Evolutionary conservation across 2,113 vertebrate genomes (phyloP).

Genomic region (Entomyzon cyanotis): DNA sequence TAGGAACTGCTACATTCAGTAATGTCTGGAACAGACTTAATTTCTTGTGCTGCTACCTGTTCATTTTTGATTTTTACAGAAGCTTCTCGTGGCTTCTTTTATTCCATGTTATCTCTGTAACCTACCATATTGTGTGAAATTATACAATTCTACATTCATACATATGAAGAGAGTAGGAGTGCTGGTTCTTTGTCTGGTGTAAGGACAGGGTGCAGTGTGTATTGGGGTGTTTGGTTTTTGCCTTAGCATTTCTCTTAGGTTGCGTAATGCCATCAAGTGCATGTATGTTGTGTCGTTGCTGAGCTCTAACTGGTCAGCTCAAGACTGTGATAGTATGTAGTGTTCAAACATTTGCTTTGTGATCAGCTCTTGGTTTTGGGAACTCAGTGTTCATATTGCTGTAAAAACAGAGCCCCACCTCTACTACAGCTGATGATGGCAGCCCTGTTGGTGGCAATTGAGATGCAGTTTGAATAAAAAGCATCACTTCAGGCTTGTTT

Average conservation of each 20-base stretch:
- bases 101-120: neutral
- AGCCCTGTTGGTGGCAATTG: neutral
- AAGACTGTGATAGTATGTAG: too few relatives aligned
- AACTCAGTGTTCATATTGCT: neutral
- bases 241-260: neutral
- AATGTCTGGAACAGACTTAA: neutral
- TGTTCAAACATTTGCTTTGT: neutral
- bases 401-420: neutral
- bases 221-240: neutral
- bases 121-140: neutral
- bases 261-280: neutral
- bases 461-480: neutral
- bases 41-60: neutral
- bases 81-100: neutral
- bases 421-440: neutral
- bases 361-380: neutral
- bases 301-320: neutral
- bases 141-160: neutral
- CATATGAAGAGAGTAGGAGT: neutral
- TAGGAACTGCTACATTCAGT: neutral
- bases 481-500: neutral
- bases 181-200: neutral
- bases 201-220: rapidly evolving
- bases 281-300: neutral
- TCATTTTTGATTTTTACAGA: neutral